Conservation (phyloP, 1,140 invertebrate genomes). For the Drosophila baimaii region DNA sequence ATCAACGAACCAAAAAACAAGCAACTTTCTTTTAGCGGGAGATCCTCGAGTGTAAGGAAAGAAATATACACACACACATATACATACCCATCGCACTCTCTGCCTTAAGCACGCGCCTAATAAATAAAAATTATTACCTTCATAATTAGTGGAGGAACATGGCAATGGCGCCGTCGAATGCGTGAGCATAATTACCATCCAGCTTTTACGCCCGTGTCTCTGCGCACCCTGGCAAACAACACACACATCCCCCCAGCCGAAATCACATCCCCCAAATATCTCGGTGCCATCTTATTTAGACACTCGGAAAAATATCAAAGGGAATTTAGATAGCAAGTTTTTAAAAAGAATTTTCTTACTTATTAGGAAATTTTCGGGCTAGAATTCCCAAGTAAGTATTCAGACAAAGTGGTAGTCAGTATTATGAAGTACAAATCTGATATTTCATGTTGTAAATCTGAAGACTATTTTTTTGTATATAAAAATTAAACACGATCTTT, state of each 20-base stretch:
- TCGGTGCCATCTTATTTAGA: conserved; percentile 23
- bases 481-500: too few species aligned
- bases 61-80: conserved; percentile 50
- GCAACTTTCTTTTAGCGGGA: conserved; percentile 49
- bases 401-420: too few species aligned
- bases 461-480: too few species aligned
- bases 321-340: not conserved
- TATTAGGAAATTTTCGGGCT: too few species aligned
- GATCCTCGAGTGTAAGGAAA: conserved; percentile 41
- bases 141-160: conserved; percentile 81
- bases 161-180: conserved; percentile 69
- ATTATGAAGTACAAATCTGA: too few species aligned
- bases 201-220: conserved; percentile 71
- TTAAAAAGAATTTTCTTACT: not conserved
- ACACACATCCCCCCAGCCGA: conserved; percentile 15
- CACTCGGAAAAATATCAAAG: conserved; percentile 14
- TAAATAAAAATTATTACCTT: conserved; percentile 83
- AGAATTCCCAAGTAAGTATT: too few species aligned
- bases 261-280: conserved; percentile 15
- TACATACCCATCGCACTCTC: conserved; percentile 47
- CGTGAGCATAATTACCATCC: conserved; percentile 76
- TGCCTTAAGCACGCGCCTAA: conserved; percentile 80
- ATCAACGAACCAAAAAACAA: conserved; percentile 62
- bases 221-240: conserved; percentile 47
- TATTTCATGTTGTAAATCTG: too few species aligned